Conservation (phyloP, 2,113 vertebrate species). For the Erpornis zantholeuca region DNA sequence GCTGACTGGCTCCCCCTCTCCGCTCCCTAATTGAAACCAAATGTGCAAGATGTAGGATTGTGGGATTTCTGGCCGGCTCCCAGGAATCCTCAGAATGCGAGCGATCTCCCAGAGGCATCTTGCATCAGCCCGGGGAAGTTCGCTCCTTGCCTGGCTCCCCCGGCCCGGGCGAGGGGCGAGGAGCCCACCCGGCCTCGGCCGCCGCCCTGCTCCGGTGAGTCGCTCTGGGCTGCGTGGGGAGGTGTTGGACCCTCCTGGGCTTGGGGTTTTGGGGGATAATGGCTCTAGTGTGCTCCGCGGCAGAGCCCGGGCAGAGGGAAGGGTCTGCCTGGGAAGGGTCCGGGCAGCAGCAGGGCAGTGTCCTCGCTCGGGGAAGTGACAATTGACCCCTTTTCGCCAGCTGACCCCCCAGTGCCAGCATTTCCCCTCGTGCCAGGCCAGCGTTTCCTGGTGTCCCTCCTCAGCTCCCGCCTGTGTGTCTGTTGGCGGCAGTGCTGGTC, state of each 20-base stretch:
- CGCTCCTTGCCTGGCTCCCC: conserved; percentile 63
- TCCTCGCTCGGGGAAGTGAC: background rate
- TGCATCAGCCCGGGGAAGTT: conserved; percentile 83
- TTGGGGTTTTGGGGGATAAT: background rate
- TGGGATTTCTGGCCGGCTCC: conserved; percentile 83
- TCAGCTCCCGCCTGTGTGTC: background rate
- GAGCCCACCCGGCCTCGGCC: background rate
- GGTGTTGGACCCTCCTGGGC: rapidly evolving
- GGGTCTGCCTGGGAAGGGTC: background rate
- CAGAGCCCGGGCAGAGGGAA: rapidly evolving
- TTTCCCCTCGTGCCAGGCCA: background rate
- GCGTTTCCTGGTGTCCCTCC: background rate
- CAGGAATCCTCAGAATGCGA: conserved; percentile 85
- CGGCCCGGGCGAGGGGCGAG: conserved; percentile 20
- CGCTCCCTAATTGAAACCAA: conserved; percentile 89
- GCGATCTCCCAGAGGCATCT: conserved; percentile 78
- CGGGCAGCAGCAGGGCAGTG: background rate
- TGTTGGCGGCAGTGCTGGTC: background rate
- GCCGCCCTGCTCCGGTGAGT: background rate
- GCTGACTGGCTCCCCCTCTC: conserved; percentile 72
- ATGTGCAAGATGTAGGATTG: conserved; percentile 89
- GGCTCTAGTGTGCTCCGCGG: rapidly evolving
- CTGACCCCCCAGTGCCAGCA: rapidly evolving
- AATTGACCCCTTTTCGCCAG: background rate
- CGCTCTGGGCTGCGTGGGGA: rapidly evolving